These are phyloP conservation scores for Parnassius orleans DNA, from an alignment of 2,888 invertebrate genomes.

Conservation along the genomic window DNA sequence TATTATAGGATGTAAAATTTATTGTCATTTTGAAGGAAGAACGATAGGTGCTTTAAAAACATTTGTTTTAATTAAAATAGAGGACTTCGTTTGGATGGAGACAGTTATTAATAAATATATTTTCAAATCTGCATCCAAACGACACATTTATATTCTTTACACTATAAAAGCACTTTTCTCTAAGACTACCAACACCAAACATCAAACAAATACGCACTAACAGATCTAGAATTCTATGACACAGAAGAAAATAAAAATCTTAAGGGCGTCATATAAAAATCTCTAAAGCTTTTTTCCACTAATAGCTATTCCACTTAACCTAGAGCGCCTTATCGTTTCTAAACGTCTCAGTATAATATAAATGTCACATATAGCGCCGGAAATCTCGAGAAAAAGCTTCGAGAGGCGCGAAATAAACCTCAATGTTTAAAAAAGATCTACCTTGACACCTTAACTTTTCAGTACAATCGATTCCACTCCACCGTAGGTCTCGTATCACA, in stretches of 20 bases:
- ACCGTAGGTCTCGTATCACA: slow-evolving; percentile 33
- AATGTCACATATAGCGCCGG: not conserved
- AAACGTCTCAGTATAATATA: slow-evolving; percentile 27
- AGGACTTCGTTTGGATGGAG: slow-evolving; percentile 29
- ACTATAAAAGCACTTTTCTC: slow-evolving; percentile 76
- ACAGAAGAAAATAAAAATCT: slow-evolving; percentile 44
- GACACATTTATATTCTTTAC: slow-evolving; percentile 39
- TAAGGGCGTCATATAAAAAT: slow-evolving; percentile 49
- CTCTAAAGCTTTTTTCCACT: slow-evolving; percentile 68
- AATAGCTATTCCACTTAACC: slow-evolving; percentile 41
- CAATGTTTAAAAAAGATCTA: slow-evolving; percentile 26
- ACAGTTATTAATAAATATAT: slow-evolving; percentile 19
- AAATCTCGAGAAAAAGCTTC: slow-evolving; percentile 60
- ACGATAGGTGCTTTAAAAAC: slow-evolving; percentile 3
- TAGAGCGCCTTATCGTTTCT: slow-evolving; percentile 50
- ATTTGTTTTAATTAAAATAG: slow-evolving; percentile 15
- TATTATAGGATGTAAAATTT: not conserved
- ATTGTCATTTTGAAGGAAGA: slow-evolving; percentile 18
- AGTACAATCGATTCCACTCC: not conserved
- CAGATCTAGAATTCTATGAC: slow-evolving; percentile 38
- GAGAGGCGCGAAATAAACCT: slow-evolving; percentile 51
- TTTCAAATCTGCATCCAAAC: slow-evolving; percentile 39
- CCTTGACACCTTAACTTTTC: not conserved
- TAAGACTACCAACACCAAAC: slow-evolving; percentile 74
- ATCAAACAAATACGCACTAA: slow-evolving; percentile 64